Evolutionary conservation across 2,888 invertebrate genomes (phyloP).

Genomic region (Sesia bembeciformis): DNA sequence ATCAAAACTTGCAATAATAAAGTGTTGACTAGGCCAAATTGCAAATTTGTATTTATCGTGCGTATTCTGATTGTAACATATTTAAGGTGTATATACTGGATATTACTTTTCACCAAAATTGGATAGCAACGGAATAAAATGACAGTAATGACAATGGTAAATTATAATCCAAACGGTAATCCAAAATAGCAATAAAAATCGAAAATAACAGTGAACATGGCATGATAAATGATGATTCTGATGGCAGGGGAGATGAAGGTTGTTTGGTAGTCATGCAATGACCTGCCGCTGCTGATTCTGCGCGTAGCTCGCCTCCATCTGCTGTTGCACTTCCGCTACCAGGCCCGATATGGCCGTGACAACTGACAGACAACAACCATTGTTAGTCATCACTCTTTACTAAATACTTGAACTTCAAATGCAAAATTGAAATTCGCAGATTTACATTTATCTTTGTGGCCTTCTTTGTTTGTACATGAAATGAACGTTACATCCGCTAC

Average conservation of each 20-base stretch:
- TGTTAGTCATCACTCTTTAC: not conserved
- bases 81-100: too few relatives aligned
- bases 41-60: too few relatives aligned
- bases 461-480: too few relatives aligned
- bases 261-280: slow-evolving; percentile 44
- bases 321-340: slow-evolving; percentile 86
- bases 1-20: too few relatives aligned
- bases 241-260: not conserved
- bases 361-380: slow-evolving; percentile 69
- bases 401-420: too few relatives aligned
- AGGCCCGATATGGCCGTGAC: slow-evolving; percentile 86
- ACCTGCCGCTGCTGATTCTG: slow-evolving; percentile 69
- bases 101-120: too few relatives aligned
- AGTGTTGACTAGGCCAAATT: too few relatives aligned
- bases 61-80: too few relatives aligned
- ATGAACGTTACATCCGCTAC: too few relatives aligned
- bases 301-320: slow-evolving; percentile 76
- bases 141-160: not conserved
- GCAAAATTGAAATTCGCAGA: too few relatives aligned
- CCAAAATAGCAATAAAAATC: not conserved
- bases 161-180: not conserved
- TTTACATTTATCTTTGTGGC: too few relatives aligned
- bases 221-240: not conserved
- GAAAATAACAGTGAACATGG: not conserved
- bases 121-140: too few relatives aligned